These are phyloP conservation scores for Takifugu ocellatus DNA, from an alignment of 2,797 vertebrate genomes.

Conservation along the genomic window DNA sequence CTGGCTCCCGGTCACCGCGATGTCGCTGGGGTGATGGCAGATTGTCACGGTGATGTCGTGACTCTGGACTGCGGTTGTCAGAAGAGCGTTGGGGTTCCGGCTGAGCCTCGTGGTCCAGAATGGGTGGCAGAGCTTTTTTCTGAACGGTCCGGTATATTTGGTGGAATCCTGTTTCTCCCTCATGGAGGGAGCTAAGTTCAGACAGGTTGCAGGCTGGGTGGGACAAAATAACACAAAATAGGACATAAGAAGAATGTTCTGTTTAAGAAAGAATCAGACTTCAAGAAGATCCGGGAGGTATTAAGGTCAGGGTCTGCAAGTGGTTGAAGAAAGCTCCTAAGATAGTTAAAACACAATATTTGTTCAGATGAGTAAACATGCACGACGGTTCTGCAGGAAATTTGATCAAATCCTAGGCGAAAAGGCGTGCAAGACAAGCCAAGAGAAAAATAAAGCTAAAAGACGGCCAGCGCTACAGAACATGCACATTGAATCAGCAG, in stretches of 20 bases:
- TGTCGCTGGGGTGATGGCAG: conserved; percentile 43
- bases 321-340: background rate
- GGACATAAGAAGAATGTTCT: background rate
- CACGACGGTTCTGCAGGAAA: conserved; percentile 14
- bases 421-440: conserved; percentile 28
- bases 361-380: conserved; percentile 25
- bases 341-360: conserved; percentile 10
- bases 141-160: conserved; percentile 84
- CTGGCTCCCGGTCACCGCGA: conserved; percentile 20
- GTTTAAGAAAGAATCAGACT: background rate
- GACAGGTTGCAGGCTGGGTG: conserved; percentile 82
- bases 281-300: background rate
- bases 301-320: conserved; percentile 6
- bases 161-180: conserved; percentile 82
- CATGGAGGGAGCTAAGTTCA: conserved; percentile 92
- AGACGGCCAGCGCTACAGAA: conserved; percentile 1
- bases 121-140: conserved; percentile 84
- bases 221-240: conserved; percentile 1
- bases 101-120: conserved; percentile 78
- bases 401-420: conserved; percentile 18
- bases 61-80: conserved; percentile 52
- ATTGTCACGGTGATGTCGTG: conserved; percentile 27
- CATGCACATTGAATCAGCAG: conserved; percentile 36
- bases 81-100: conserved; percentile 63
- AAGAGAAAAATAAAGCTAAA: conserved; percentile 6